Conservation (phyloP, 2,113 vertebrate genomes). For the Phoxinus phoxinus region DNA sequence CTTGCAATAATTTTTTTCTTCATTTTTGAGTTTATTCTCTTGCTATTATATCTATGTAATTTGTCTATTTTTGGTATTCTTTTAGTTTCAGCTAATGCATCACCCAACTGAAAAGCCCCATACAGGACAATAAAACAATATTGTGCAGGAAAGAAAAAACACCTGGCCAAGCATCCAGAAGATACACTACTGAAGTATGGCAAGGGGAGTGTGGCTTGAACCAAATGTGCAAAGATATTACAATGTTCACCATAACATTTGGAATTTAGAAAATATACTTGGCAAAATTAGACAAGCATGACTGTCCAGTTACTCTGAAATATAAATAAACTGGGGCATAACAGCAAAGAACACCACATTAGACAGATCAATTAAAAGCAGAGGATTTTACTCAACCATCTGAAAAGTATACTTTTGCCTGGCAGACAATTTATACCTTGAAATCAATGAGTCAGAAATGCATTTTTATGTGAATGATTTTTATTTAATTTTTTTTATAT, state of each 20-base stretch:
- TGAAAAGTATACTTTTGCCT: background rate
- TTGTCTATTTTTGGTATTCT: background rate
- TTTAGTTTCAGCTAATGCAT: background rate
- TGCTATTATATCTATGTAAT: background rate
- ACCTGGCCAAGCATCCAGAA: background rate
- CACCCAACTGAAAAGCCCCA: background rate
- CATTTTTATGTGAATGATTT: slow-evolving; percentile 71
- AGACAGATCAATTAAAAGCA: background rate
- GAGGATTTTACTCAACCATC: background rate
- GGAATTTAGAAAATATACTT: background rate
- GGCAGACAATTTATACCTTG: background rate
- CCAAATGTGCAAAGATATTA: background rate
- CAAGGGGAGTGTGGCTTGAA: background rate
- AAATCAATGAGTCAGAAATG: slow-evolving; percentile 10
- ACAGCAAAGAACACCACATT: background rate
- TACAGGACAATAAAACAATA: background rate
- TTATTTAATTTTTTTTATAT: slow-evolving; percentile 69
- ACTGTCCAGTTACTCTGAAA: background rate
- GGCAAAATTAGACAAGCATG: background rate
- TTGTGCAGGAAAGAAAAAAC: background rate
- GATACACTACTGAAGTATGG: background rate
- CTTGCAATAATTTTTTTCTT: background rate
- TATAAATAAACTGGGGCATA: background rate
- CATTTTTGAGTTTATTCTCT: background rate
- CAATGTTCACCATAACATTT: background rate